A percentile compares a stretch with the other conserved stretches of the same genome.
phyloP scores from a whole-genome alignment of 2,797 vertebrate genomes.

The Aphelocoma californica region DNA sequence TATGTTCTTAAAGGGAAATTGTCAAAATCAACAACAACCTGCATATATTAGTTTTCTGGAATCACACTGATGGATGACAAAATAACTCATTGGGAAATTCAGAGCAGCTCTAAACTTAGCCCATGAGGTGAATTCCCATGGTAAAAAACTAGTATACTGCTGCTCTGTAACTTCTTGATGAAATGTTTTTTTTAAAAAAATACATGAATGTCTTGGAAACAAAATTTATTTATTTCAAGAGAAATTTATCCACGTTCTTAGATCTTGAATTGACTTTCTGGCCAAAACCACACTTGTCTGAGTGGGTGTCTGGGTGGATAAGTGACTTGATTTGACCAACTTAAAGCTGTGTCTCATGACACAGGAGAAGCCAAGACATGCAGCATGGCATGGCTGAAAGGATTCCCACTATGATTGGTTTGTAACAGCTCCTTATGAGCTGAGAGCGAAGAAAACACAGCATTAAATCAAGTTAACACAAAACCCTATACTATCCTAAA shows the following conservation, averaged over 20 bases:
- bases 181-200: neutral
- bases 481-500: neutral
- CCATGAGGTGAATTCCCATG: neutral
- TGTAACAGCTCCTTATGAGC: neutral
- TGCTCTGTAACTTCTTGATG: neutral
- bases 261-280: neutral
- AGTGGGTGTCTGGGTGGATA: neutral
- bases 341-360: neutral
- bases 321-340: neutral
- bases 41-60: neutral
- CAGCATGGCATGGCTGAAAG: neutral
- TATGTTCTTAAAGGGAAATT: neutral
- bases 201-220: neutral
- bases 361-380: neutral
- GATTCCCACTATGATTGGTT: neutral
- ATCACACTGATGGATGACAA: neutral
- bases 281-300: neutral
- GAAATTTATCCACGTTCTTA: neutral
- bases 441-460: neutral
- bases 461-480: neutral
- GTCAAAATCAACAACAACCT: neutral
- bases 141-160: neutral
- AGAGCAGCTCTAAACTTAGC: neutral
- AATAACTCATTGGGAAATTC: neutral
- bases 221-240: neutral